These are phyloP conservation scores for Tenrec ecaudatus DNA, from an alignment of 2,113 vertebrate species.

Conservation along the genomic window DNA sequence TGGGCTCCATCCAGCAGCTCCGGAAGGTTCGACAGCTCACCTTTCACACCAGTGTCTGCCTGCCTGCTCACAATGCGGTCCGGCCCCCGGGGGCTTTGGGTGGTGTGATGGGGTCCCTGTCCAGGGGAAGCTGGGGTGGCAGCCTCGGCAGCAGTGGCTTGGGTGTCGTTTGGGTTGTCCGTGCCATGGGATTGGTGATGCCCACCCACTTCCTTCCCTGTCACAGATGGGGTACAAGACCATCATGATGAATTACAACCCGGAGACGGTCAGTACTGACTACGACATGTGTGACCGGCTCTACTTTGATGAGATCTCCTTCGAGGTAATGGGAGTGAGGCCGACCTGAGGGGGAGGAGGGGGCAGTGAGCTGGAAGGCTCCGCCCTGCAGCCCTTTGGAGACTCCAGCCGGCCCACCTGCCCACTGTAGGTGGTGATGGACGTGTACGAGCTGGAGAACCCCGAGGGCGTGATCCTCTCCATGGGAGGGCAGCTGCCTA, in stretches of 20 bases:
- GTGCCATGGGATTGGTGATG: not conserved
- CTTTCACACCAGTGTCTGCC: not conserved
- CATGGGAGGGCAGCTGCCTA: slow-evolving; percentile 98
- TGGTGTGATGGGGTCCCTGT: not conserved
- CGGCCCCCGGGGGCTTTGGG: not conserved
- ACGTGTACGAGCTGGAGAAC: slow-evolving; percentile 96
- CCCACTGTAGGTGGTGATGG: slow-evolving; percentile 93
- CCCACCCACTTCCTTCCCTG: not conserved
- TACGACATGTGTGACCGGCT: slow-evolving; percentile 99
- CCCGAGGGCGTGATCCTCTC: slow-evolving; percentile 97
- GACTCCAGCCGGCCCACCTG: accelerated
- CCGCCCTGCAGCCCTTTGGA: not conserved
- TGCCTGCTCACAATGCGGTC: no score
- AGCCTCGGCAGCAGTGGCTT: not conserved
- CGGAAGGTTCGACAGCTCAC: slow-evolving; percentile 89
- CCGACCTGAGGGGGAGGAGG: not conserved
- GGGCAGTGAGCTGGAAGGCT: accelerated
- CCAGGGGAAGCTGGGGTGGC: not conserved
- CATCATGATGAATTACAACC: slow-evolving; percentile 99
- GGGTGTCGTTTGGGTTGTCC: not conserved
- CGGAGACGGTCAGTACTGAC: slow-evolving; percentile 98
- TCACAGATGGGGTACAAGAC: slow-evolving; percentile 97
- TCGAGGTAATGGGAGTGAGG: slow-evolving; percentile 90
- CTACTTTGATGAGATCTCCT: slow-evolving; percentile 99
- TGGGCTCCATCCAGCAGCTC: slow-evolving; percentile 97